phyloP scores from a whole-genome alignment of 2,797 vertebrate genomes.

The Epinephelus awoara region DNA sequence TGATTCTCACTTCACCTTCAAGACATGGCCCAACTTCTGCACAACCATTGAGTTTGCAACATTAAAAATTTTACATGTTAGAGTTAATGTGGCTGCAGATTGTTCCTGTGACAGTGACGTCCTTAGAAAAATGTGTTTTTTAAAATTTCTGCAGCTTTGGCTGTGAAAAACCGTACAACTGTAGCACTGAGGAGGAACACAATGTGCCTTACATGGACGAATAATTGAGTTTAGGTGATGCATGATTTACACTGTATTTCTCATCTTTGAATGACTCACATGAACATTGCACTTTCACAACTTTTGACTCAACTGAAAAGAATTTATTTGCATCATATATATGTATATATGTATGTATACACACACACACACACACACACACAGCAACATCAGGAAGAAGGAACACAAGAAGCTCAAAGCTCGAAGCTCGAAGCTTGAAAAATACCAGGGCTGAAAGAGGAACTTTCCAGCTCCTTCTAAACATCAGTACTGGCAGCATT shows the following conservation, averaged over 20 bases:
- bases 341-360: no score
- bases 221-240: neutral
- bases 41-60: no score
- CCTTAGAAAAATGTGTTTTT: neutral
- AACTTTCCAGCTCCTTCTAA: no score
- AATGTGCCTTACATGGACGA: neutral
- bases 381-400: no score
- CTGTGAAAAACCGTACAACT: slow-evolving; percentile 4
- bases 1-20: neutral
- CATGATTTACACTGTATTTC: neutral
- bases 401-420: no score
- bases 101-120: neutral
- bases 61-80: neutral
- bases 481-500: no score
- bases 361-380: no score
- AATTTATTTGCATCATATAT: neutral
- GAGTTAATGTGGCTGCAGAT: neutral
- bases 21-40: neutral
- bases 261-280: neutral
- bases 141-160: neutral
- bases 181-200: neutral
- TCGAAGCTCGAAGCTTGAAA: no score
- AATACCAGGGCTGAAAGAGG: no score
- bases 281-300: neutral
- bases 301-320: neutral